Evolutionary conservation across 2,797 vertebrate genomes (phyloP), one percentile per base, ranked within the genome.

Genomic region (Telmatherina bonti): DNA sequence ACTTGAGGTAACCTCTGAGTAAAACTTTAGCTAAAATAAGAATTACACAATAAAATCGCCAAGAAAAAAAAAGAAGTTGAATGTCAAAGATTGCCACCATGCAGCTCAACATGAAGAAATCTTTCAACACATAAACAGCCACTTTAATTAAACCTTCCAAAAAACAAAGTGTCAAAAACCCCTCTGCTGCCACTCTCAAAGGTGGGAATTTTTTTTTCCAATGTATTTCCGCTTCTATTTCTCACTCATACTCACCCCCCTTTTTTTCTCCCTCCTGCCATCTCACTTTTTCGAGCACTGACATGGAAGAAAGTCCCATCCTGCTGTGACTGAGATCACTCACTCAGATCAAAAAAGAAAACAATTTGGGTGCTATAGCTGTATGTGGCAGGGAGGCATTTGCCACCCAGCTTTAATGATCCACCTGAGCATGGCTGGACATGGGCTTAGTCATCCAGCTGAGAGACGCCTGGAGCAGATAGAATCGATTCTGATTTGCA

Each of bases 291-390:
- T 86, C 67, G 51, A 76, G 70, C 62, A 51, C 59, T 30, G 62
- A 85, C 83, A 87, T 82, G 71, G 90, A 89, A 85, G 70, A 73
- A 74, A 78, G 66, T 54, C 65, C 67, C 74, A 86, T 59, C 91
- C 83, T 0, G 56, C 83, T 11, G 74, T 1, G 77, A 60, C 74
- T 35, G 66, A 85, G 72, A 88, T 88, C 88, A 82, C 78, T 88
- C 73, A 72, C 66, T 80, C 70, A 67, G 72, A 91, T 90, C 84
- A 91, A 33, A 33, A 92, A 89, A 77, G 74, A 85, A 91, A 91
- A 90, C 74, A 77, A 90, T 89, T 85, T 88, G 84, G 88, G 81
- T 76, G 78, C 79, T 70, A 61, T 57, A 71, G 79, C 62, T 20
- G 59, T 27, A 71, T 72, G 85, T 74, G 84, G 67, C 33, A n/a